phyloP scores from a whole-genome alignment of 2,888 invertebrate species.

The Drosophila pegasa region DNA sequence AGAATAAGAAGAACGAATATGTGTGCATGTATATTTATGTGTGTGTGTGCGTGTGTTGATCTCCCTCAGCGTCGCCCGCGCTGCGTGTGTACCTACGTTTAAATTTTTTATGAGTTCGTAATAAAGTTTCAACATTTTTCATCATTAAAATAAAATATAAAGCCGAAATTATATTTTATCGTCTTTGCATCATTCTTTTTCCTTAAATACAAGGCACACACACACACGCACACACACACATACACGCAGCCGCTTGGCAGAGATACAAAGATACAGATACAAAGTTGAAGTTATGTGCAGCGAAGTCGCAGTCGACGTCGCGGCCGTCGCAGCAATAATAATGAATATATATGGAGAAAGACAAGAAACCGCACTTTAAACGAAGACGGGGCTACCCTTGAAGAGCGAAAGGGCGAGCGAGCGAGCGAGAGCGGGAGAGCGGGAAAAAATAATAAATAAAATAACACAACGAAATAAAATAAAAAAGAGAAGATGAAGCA shows the following conservation, averaged over 20 bases:
- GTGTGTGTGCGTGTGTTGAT: conserved; percentile 44
- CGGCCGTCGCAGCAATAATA: conserved; percentile 71
- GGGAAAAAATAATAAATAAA: conserved; percentile 69
- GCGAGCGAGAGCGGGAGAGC: too few relatives aligned
- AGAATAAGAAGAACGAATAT: conserved; percentile 35
- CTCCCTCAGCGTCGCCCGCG: conserved; percentile 29
- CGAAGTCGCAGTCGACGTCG: conserved; percentile 39
- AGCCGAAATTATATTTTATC: conserved; percentile 83
- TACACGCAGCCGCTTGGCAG: conserved; percentile 31
- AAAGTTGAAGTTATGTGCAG: conserved; percentile 80
- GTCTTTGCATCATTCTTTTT: conserved; percentile 81
- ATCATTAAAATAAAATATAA: conserved; percentile 84
- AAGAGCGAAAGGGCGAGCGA: neutral
- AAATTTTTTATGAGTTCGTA: conserved; percentile 81
- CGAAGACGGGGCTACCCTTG: conserved; percentile 63
- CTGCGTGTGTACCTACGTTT: conserved; percentile 69
- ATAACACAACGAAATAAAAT: conserved; percentile 66
- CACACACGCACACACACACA: conserved; percentile 43
- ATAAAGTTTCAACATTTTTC: conserved; percentile 84
- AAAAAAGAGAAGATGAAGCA: conserved; percentile 38
- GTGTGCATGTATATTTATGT: conserved; percentile 1
- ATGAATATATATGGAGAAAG: conserved; percentile 79
- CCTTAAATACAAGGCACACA: conserved; percentile 75
- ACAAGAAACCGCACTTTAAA: conserved; percentile 81
- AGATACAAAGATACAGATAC: conserved; percentile 75